phyloP scores from a whole-genome alignment of 2,888 invertebrate genomes.

The Invenusta paracnida region DNA sequence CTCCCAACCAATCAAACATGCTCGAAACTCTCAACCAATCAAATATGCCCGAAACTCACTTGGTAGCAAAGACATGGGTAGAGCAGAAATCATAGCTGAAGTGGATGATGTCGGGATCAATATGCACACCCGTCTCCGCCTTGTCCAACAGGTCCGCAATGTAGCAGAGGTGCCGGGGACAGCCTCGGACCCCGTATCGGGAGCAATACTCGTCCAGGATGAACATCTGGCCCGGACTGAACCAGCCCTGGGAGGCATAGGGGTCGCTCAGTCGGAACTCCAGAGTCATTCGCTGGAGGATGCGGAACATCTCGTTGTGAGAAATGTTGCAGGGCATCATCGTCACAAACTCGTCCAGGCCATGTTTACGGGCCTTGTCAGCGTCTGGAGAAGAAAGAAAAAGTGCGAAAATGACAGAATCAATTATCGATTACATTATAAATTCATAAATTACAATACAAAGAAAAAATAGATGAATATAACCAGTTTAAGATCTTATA shows the following conservation, averaged over 20 bases:
- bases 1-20: too few relatives aligned
- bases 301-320: constrained; percentile 84
- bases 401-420: too few relatives aligned
- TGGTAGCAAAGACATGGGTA: constrained; percentile 96
- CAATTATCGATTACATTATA: background rate
- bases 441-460: background rate
- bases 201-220: constrained; percentile 88
- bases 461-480: too few relatives aligned
- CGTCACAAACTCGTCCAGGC: constrained; percentile 97
- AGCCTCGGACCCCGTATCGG: constrained; percentile 89
- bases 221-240: constrained; percentile 97
- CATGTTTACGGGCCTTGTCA: constrained; percentile 86
- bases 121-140: constrained; percentile 86
- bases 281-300: constrained; percentile 82
- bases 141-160: constrained; percentile 83
- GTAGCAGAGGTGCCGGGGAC: constrained; percentile 90
- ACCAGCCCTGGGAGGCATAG: constrained; percentile 82
- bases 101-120: constrained; percentile 95
- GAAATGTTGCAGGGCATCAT: constrained; percentile 97
- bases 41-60: too few relatives aligned
- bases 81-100: constrained; percentile 99
- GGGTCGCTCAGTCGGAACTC: constrained; percentile 94
- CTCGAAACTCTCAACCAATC: too few relatives aligned
- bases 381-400: constrained; percentile 71
- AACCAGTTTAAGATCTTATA: too few relatives aligned